A percentile compares a stretch with the other conserved stretches of the same genome.
These are phyloP conservation scores for Adelges cooleyi DNA, from an alignment of 1,140 invertebrate genomes.

Conservation along the genomic window DNA sequence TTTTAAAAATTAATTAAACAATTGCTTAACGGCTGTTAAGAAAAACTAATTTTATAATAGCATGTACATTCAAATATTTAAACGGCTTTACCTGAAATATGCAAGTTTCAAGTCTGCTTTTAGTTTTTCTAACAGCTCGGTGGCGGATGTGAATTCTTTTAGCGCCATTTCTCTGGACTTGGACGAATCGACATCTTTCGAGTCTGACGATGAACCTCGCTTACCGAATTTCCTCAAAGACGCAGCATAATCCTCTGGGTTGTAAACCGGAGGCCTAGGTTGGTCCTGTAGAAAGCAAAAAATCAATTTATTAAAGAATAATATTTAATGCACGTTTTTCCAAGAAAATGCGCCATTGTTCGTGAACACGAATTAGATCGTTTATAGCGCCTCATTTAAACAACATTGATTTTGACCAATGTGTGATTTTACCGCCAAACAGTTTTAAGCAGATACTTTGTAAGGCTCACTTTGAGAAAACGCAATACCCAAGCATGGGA, in stretches of 20 bases:
- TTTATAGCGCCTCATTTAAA: no score
- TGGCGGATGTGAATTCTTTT: slow-evolving; percentile 70
- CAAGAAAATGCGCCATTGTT: no score
- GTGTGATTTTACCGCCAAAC: no score
- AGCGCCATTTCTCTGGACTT: slow-evolving; percentile 68
- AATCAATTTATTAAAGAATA: no score
- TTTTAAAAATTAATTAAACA: no score
- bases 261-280: slow-evolving; percentile 70
- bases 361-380: no score
- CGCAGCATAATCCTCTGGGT: slow-evolving; percentile 68
- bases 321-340: no score
- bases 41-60: no score
- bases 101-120: slow-evolving; percentile 71
- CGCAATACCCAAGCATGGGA: slow-evolving; percentile 8
- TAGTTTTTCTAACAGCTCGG: slow-evolving; percentile 76
- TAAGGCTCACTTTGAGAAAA: not conserved
- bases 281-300: slow-evolving; percentile 50
- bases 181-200: not conserved
- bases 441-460: no score
- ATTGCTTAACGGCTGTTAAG: no score
- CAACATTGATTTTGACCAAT: no score
- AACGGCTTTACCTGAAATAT: slow-evolving; percentile 69
- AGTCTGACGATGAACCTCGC: not conserved
- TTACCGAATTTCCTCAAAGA: slow-evolving; percentile 55
- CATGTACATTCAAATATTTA: no score